A percentile compares a stretch with the other conserved stretches of the same genome.
These are phyloP conservation scores for Phalacrocorax aristotelis DNA, from an alignment of 2,113 vertebrate species.

Conservation along the genomic window DNA sequence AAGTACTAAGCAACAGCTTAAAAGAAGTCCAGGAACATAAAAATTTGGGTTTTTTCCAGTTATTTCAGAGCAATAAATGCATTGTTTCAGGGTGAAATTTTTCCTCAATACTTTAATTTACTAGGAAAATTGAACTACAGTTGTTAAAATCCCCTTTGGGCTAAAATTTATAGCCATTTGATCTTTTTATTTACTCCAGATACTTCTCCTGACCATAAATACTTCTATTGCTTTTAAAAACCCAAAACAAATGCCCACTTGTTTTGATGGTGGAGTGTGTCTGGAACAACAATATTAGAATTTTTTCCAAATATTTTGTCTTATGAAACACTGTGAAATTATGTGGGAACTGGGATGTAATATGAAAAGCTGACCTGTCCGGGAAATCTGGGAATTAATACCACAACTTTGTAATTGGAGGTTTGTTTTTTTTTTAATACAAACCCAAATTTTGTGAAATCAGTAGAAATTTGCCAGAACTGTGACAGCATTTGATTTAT, in stretches of 20 bases:
- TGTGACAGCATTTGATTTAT: not conserved
- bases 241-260: not conserved
- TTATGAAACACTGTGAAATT: not conserved
- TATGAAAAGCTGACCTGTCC: not conserved
- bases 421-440: not conserved
- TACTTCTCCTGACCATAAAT: not conserved
- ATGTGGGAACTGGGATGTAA: not conserved
- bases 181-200: not conserved
- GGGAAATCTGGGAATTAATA: not conserved
- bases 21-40: not conserved
- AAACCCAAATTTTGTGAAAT: not conserved
- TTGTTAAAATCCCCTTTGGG: not conserved
- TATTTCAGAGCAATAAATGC: not conserved
- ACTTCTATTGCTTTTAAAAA: not conserved
- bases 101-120: not conserved
- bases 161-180: not conserved
- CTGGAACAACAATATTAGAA: not conserved
- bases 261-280: not conserved
- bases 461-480: not conserved
- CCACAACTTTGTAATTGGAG: not conserved
- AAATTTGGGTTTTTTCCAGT: rapidly evolving
- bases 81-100: not conserved
- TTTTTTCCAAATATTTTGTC: not conserved
- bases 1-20: not conserved
- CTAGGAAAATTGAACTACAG: not conserved